These are phyloP conservation scores for Sarcophaga carnaria DNA, from an alignment of 2,888 invertebrate genomes.

Conservation along the genomic window DNA sequence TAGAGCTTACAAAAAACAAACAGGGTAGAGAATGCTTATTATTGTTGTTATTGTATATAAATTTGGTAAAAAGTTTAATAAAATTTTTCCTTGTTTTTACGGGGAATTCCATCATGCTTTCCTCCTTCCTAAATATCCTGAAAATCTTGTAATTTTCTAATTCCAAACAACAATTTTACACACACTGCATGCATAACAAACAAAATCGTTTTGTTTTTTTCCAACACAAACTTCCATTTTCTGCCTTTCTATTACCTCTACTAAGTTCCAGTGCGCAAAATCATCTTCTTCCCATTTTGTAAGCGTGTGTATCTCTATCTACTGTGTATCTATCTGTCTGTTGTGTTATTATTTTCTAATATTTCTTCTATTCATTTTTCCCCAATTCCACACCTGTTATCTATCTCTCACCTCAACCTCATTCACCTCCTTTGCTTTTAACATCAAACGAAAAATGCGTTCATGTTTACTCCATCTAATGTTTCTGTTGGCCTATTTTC, in stretches of 20 bases:
- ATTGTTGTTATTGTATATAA: not conserved
- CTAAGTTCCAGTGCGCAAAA: conserved; percentile 53
- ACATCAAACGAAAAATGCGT: conserved; percentile 8
- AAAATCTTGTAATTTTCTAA: conserved; percentile 59
- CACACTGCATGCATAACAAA: not conserved
- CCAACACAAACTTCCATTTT: not conserved
- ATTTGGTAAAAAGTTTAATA: not conserved
- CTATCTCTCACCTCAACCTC: not conserved
- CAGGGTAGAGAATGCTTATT: too few species aligned
- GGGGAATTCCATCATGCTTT: not conserved
- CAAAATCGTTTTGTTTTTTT: not conserved
- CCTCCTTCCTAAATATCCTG: conserved; percentile 52
- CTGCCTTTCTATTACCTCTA: not conserved
- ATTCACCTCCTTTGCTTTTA: not conserved
- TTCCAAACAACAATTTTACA: conserved; percentile 24
- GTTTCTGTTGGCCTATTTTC: conserved; percentile 77
- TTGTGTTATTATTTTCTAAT: conserved; percentile 42
- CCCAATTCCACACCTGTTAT: conserved; percentile 67
- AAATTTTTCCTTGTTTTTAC: not conserved
- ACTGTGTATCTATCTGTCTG: not conserved
- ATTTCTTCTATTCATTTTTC: conserved; percentile 48
- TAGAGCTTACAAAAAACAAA: too few species aligned
- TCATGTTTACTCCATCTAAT: not conserved
- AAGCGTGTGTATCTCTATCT: too few species aligned
- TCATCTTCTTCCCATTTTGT: conserved; percentile 20